Conservation (phyloP, 2,888 invertebrate species). For the Agonopterix arenella region DNA sequence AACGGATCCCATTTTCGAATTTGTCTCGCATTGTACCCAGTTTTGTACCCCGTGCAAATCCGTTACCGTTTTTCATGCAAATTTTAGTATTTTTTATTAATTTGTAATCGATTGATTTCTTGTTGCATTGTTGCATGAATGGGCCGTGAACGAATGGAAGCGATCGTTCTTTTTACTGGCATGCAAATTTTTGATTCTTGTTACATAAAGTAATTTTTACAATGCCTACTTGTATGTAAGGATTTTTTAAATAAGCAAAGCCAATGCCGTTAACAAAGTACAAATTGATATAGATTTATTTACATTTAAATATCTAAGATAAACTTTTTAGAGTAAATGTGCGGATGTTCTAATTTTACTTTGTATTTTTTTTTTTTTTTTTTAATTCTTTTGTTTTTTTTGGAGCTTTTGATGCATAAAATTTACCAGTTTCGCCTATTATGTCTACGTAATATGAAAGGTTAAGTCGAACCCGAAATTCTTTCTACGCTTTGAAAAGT, state of each 20-base stretch:
- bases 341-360: too few species aligned
- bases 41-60: conserved; percentile 54
- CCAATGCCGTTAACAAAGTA: background rate
- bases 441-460: too few species aligned
- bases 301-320: conserved; percentile 27
- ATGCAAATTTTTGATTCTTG: background rate
- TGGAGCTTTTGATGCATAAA: too few species aligned
- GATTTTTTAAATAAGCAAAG: background rate
- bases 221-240: background rate
- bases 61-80: conserved; percentile 62
- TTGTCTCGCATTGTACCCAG: conserved; percentile 55
- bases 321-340: too few species aligned
- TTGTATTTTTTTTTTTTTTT: too few species aligned
- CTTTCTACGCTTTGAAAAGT: too few species aligned
- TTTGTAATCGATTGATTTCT: conserved; percentile 34
- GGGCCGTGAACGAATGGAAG: conserved; percentile 9
- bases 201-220: background rate
- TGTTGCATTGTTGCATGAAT: conserved; percentile 26
- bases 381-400: too few species aligned
- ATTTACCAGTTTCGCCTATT: too few species aligned
- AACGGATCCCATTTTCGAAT: conserved; percentile 56
- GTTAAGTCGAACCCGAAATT: too few species aligned
- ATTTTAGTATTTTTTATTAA: conserved; percentile 35
- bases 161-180: conserved; percentile 11
- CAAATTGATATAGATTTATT: conserved; percentile 23